Percentiles rank a stretch among this genome's conserved stretches.
These are phyloP conservation scores for Matsumyia berberina DNA, from an alignment of 2,888 invertebrate genomes.

Conservation along the genomic window DNA sequence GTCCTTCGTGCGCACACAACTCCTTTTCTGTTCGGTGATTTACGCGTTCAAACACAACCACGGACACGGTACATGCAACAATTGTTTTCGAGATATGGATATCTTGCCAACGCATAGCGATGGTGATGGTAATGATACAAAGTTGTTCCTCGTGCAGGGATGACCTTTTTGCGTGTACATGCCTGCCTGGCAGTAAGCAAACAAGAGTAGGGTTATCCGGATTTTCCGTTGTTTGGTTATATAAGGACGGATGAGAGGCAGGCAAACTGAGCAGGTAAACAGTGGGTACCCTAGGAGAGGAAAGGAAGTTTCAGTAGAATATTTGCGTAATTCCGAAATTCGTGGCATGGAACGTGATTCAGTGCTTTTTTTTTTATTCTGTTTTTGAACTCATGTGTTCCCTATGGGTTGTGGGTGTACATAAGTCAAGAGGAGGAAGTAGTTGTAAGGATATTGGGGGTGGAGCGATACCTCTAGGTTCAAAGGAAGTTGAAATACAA, in stretches of 20 bases:
- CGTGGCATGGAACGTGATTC: slow-evolving; percentile 31
- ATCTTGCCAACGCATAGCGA: background rate
- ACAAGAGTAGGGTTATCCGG: slow-evolving; percentile 27
- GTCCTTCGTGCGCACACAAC: slow-evolving; percentile 5
- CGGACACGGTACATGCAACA: slow-evolving; percentile 52
- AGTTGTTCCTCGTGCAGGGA: slow-evolving; percentile 26
- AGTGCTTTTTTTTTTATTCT: slow-evolving; percentile 1
- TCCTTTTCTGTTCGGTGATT: background rate
- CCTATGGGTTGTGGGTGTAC: background rate
- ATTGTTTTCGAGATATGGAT: slow-evolving; percentile 24
- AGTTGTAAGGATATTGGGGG: too few relatives aligned
- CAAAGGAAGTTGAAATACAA: background rate
- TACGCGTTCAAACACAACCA: slow-evolving; percentile 28
- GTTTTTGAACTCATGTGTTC: background rate
- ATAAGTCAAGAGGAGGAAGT: background rate
- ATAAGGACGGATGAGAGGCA: slow-evolving; percentile 10
- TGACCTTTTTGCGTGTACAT: slow-evolving; percentile 32
- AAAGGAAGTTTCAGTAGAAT: background rate
- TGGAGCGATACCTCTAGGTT: too few relatives aligned
- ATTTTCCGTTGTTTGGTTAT: slow-evolving; percentile 38
- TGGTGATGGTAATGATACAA: background rate
- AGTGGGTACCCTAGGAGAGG: background rate
- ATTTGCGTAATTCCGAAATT: slow-evolving; percentile 40
- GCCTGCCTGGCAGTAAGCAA: slow-evolving; percentile 12
- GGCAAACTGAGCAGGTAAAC: background rate